These are phyloP conservation scores for Takifugu ocellatus DNA, from an alignment of 2,797 vertebrate genomes.

Conservation along the genomic window DNA sequence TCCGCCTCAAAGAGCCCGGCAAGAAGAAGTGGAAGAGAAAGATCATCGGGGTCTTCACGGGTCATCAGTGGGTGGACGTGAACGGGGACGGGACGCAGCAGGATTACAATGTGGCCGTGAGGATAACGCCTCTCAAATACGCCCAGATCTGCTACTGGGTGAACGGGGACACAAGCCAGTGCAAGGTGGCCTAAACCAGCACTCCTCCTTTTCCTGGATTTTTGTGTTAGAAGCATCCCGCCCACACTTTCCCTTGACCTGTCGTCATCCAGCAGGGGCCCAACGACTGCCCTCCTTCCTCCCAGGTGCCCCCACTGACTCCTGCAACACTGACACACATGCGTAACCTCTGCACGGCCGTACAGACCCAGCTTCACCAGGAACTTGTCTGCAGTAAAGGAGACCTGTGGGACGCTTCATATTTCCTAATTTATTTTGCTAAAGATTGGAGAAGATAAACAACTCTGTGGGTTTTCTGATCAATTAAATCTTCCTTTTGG, in stretches of 20 bases:
- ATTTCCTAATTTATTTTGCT: conserved; percentile 75
- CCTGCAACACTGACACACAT: conserved; percentile 31
- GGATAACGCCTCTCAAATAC: conserved; percentile 94
- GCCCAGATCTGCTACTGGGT: conserved; percentile 97
- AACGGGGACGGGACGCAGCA: conserved; percentile 83
- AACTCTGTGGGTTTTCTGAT: conserved; percentile 49
- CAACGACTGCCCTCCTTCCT: conserved; percentile 34
- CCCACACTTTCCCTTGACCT: conserved; percentile 1
- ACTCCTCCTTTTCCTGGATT: background rate
- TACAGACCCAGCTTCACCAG: conserved; percentile 49
- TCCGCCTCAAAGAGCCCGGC: conserved; percentile 89
- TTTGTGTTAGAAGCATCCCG: conserved; percentile 4
- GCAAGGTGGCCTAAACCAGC: conserved; percentile 75
- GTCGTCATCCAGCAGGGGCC: conserved; percentile 29
- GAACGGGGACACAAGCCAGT: conserved; percentile 83
- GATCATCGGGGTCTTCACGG: conserved; percentile 91
- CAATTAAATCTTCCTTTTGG: conserved; percentile 30
- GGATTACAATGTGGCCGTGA: conserved; percentile 96
- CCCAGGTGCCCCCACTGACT: conserved; percentile 32
- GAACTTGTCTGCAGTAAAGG: conserved; percentile 42
- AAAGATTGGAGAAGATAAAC: conserved; percentile 44
- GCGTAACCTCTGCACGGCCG: conserved; percentile 22
- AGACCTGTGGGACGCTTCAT: conserved; percentile 55
- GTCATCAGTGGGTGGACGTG: conserved; percentile 93
- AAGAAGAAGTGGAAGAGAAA: conserved; percentile 92